These are phyloP conservation scores for Lutraria rhynchaena DNA, from an alignment of 1,140 invertebrate genomes.

Conservation along the genomic window DNA sequence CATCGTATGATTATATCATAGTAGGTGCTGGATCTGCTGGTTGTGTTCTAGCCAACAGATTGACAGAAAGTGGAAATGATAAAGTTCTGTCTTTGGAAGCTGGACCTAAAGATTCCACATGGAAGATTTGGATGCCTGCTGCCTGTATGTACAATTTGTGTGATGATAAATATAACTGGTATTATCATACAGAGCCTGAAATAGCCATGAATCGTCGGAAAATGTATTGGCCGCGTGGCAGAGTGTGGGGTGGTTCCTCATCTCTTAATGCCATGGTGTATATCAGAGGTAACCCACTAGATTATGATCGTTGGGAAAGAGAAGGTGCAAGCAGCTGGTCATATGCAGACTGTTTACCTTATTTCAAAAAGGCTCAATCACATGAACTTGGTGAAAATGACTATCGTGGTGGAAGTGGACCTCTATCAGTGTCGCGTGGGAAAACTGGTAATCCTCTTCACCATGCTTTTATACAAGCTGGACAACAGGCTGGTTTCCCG, in stretches of 20 bases:
- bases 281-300: conserved; percentile 94
- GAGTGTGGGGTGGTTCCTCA: conserved; percentile 90
- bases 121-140: conserved; percentile 85
- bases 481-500: conserved; percentile 94
- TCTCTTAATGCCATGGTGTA: conserved; percentile 99
- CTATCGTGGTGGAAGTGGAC: conserved; percentile 82
- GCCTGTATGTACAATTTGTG: conserved; percentile 85
- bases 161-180: conserved; percentile 84
- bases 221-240: conserved; percentile 84
- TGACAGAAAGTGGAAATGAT: conserved; percentile 76
- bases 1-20: conserved; percentile 78
- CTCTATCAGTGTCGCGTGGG: conserved; percentile 82
- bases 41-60: conserved; percentile 80
- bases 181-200: conserved; percentile 83
- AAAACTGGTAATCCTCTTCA: conserved; percentile 82
- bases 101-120: conserved; percentile 82
- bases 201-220: conserved; percentile 81
- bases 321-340: conserved; percentile 96
- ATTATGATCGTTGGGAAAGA: conserved; percentile 96
- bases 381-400: conserved; percentile 82
- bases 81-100: conserved; percentile 83
- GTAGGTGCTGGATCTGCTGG: conserved; percentile 82
- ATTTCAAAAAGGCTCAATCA: conserved; percentile 83
- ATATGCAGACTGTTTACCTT: conserved; percentile 86
- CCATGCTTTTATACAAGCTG: conserved; percentile 92